Conservation (phyloP, 1,140 invertebrate genomes). For the Drosophila parabipectinata region DNA sequence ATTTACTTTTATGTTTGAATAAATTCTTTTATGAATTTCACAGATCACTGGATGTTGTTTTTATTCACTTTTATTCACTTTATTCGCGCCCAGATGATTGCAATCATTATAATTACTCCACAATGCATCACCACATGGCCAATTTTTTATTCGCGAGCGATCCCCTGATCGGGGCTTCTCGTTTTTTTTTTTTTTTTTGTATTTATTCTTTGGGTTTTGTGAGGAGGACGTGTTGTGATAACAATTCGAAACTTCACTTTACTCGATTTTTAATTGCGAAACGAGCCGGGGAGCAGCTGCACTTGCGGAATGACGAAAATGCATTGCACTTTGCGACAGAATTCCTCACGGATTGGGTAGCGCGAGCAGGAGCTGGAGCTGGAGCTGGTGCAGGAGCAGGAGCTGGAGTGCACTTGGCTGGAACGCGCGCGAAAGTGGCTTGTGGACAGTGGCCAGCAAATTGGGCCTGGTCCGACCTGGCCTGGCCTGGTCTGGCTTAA, state of each 20-base stretch:
- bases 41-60: conserved; percentile 1
- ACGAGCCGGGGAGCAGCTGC: conserved; percentile 66
- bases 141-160: conserved; percentile 16
- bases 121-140: conserved; percentile 25
- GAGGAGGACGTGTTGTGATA: conserved; percentile 44
- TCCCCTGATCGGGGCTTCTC: background rate
- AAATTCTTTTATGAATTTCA: background rate
- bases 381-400: conserved; percentile 6
- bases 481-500: conserved; percentile 47
- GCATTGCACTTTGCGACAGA: conserved; percentile 79
- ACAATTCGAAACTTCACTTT: conserved; percentile 66
- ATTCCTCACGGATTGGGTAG: conserved; percentile 58
- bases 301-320: conserved; percentile 75
- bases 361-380: conserved; percentile 28
- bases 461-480: conserved; percentile 4
- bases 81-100: conserved; percentile 24
- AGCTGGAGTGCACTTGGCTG: conserved; percentile 51
- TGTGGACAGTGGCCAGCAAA: conserved; percentile 52
- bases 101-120: conserved; percentile 16
- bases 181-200: background rate
- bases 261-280: conserved; percentile 65
- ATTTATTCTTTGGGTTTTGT: conserved; percentile 1
- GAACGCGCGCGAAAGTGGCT: conserved; percentile 59
- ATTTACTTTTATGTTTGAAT: background rate
- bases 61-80: conserved; percentile 37